phyloP scores from a whole-genome alignment of 1,140 invertebrate genomes.

The Wasmannia auropunctata region DNA sequence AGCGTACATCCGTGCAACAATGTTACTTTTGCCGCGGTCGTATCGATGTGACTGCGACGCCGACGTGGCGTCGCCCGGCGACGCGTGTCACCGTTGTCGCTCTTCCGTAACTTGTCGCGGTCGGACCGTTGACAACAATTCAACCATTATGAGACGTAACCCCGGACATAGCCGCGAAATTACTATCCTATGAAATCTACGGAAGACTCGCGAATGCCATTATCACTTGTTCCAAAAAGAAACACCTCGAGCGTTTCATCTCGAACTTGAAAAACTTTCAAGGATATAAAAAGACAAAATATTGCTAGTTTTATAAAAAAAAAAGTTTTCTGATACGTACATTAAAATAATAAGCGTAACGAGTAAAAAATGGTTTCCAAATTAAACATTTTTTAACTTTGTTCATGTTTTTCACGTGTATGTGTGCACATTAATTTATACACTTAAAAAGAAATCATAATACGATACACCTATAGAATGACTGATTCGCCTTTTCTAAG shows the following conservation, averaged over 20 bases:
- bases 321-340: too few species aligned
- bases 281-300: neutral
- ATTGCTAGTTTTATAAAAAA: neutral
- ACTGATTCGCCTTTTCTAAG: neutral
- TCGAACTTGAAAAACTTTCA: neutral
- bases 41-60: neutral
- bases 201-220: neutral
- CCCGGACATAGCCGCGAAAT: neutral
- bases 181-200: neutral
- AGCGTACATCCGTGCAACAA: constrained; percentile 9
- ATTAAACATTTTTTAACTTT: constrained; percentile 12
- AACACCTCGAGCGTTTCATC: neutral
- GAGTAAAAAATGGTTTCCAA: neutral
- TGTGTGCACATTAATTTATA: neutral
- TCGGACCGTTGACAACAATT: constrained; percentile 32
- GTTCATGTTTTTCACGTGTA: neutral
- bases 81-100: constrained; percentile 10
- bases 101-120: neutral
- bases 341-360: neutral
- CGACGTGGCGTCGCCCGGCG: constrained; percentile 5
- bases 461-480: neutral
- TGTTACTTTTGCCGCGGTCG: constrained; percentile 16
- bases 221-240: neutral
- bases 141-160: constrained; percentile 6
- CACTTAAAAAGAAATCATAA: neutral